phyloP scores from a whole-genome alignment of 2,113 vertebrate genomes.

The Sisor rabdophorus region DNA sequence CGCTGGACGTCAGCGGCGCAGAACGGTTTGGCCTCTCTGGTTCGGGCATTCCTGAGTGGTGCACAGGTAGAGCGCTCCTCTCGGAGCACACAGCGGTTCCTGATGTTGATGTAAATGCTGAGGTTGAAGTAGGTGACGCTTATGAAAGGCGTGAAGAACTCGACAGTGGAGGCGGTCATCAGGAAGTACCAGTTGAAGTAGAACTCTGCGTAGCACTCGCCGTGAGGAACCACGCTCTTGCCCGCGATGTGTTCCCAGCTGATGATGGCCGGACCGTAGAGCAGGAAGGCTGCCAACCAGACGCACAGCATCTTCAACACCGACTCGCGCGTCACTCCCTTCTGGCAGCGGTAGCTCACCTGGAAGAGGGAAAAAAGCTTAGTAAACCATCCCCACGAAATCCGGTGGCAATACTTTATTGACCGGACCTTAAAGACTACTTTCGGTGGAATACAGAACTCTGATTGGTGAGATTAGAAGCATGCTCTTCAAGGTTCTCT shows the following conservation, averaged over 20 bases:
- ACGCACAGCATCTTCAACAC: constrained; percentile 67
- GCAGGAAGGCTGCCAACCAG: constrained; percentile 72
- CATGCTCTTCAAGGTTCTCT: no score
- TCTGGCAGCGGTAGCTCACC: constrained; percentile 74
- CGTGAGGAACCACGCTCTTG: constrained; percentile 62
- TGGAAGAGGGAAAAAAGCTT: constrained; percentile 16
- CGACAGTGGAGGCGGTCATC: constrained; percentile 69
- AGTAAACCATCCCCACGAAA: background rate
- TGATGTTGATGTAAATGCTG: constrained; percentile 74
- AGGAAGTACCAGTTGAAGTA: constrained; percentile 77
- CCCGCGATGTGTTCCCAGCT: constrained; percentile 69
- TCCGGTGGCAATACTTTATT: background rate
- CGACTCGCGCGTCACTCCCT: constrained; percentile 63
- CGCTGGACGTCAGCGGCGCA: constrained; percentile 50
- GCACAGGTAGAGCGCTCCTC: constrained; percentile 45
- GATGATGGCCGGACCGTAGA: constrained; percentile 72
- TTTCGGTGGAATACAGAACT: no score
- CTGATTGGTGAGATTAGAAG: no score
- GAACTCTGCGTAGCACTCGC: constrained; percentile 72
- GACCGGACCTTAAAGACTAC: background rate
- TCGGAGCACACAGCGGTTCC: constrained; percentile 60
- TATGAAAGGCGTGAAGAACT: constrained; percentile 76
- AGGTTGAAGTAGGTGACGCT: constrained; percentile 71
- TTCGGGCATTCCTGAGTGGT: constrained; percentile 50
- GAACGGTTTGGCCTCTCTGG: constrained; percentile 58